Evolutionary conservation across 2,797 vertebrate species (phyloP).

Genomic region (Tympanoctomys barrerae): DNA sequence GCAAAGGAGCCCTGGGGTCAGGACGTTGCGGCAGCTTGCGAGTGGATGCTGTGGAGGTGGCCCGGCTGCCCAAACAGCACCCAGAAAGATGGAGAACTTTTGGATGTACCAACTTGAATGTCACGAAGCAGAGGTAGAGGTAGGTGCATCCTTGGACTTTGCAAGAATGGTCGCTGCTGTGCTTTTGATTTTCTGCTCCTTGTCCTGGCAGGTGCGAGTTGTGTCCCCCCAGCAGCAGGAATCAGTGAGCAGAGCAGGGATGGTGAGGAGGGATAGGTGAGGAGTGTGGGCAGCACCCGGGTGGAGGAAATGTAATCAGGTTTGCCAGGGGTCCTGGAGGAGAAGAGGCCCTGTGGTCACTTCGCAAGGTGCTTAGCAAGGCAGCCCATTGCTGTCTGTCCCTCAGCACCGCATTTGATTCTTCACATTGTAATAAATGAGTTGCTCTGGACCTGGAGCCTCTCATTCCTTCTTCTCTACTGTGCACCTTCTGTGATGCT

Average conservation of each 20-base stretch:
- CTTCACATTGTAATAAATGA: neutral
- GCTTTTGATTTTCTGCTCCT: neutral
- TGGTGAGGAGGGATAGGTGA: neutral
- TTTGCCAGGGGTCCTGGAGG: neutral
- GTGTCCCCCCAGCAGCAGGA: neutral
- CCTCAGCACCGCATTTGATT: neutral
- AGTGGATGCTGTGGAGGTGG: neutral
- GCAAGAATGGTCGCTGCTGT: neutral
- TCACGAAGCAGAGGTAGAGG: constrained; percentile 82
- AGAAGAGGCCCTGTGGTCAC: neutral
- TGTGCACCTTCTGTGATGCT: neutral
- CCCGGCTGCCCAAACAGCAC: neutral
- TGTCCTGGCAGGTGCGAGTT: neutral
- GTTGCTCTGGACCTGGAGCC: neutral
- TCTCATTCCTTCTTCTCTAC: neutral
- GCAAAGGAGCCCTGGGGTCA: neutral
- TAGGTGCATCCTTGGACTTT: constrained; percentile 79
- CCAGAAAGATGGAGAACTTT: constrained; percentile 92
- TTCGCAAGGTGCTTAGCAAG: neutral
- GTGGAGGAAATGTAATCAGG: neutral
- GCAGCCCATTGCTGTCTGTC: neutral
- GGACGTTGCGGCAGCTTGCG: constrained; percentile 38
- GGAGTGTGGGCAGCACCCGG: neutral
- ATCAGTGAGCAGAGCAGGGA: neutral
- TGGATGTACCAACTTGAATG: constrained; percentile 91